These are phyloP conservation scores for Clarias pachynema DNA, from an alignment of 2,797 vertebrate species.

Conservation along the genomic window DNA sequence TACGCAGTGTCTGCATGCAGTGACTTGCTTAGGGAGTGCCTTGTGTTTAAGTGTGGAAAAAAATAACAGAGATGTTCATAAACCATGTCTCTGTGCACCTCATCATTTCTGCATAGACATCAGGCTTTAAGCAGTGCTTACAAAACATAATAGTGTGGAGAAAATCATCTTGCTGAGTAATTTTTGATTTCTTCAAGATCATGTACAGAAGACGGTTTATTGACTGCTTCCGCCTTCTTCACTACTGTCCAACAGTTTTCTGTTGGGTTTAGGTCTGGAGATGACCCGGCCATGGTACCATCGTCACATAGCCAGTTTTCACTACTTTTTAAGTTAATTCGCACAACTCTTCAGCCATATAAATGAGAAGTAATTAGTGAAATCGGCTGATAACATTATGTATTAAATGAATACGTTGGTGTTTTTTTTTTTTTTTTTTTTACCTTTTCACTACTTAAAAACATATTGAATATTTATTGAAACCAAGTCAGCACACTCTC, in stretches of 20 bases:
- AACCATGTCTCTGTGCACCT: constrained; percentile 30
- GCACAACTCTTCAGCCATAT: too few relatives aligned
- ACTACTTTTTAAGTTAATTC: too few relatives aligned
- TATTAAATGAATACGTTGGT: background rate
- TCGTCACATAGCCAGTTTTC: too few relatives aligned
- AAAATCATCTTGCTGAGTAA: background rate
- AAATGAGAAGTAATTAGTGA: too few relatives aligned
- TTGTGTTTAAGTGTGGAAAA: constrained; percentile 41
- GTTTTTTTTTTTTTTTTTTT: background rate
- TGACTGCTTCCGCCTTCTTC: too few relatives aligned
- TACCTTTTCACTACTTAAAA: background rate
- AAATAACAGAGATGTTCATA: constrained; percentile 36
- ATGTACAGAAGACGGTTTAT: background rate
- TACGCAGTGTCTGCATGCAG: constrained; percentile 34
- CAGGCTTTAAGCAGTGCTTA: background rate
- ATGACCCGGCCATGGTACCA: too few relatives aligned
- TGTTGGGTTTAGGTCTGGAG: too few relatives aligned
- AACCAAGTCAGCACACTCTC: too few relatives aligned
- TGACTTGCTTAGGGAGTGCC: constrained; percentile 53
- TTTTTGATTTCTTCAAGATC: background rate
- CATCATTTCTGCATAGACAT: constrained; percentile 27
- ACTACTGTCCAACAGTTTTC: too few relatives aligned
- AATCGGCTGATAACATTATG: background rate
- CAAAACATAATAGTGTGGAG: background rate
- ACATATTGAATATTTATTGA: background rate